Percentiles rank a stretch among this genome's conserved stretches.
phyloP scores from a whole-genome alignment of 1,140 invertebrate species.

The Penaeus chinensis region DNA sequence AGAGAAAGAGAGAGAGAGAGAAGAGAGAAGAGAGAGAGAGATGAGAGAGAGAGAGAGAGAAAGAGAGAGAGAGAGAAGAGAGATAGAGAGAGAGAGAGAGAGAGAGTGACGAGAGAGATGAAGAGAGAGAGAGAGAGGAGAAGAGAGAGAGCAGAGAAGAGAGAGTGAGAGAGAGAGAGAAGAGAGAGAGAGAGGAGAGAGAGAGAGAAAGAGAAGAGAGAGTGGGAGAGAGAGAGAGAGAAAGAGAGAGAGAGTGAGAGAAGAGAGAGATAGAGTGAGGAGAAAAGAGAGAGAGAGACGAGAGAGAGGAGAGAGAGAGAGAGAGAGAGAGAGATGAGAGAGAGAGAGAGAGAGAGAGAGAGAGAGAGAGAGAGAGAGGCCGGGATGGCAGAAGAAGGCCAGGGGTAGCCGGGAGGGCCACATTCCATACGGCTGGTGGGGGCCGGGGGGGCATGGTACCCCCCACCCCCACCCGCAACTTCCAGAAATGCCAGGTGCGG shows the following conservation, averaged over 20 bases:
- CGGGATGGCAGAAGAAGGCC: constrained; percentile 51
- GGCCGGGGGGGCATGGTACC: constrained; percentile 9
- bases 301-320: constrained; percentile 39
- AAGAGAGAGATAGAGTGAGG: background rate
- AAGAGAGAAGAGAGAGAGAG: too few species aligned
- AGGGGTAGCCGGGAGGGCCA: constrained; percentile 54
- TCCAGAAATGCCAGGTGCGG: constrained; percentile 52
- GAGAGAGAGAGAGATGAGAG: constrained; percentile 20
- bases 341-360: background rate
- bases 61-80: background rate
- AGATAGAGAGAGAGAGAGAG: background rate
- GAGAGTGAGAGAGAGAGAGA: too few species aligned
- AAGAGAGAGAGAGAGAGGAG: too few species aligned
- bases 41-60: too few species aligned
- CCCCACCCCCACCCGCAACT: constrained; percentile 39
- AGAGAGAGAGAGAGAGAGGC: constrained; percentile 31
- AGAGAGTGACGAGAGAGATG: too few species aligned
- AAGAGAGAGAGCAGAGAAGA: too few species aligned
- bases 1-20: background rate
- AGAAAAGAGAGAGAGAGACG: background rate
- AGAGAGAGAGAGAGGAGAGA: too few species aligned
- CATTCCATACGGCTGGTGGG: constrained; percentile 47
- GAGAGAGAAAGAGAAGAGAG: too few species aligned
- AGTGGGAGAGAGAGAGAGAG: too few species aligned
- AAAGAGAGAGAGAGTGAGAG: background rate